Base-by-base conservation (phyloP, 2,797 vertebrate species). In the Staurois parvus region DNA sequence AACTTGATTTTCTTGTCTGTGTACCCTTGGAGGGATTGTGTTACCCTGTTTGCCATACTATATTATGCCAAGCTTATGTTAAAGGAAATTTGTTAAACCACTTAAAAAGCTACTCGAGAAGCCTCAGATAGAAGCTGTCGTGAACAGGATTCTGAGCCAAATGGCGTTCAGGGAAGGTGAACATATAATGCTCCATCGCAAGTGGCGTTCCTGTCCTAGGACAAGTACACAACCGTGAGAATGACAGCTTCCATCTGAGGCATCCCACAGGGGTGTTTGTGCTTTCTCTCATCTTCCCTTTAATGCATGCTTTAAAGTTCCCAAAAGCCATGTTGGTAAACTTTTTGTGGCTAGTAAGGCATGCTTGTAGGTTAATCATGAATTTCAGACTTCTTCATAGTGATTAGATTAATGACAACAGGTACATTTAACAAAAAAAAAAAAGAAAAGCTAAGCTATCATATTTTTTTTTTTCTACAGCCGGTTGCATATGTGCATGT, bases 1-100 rank as follows among this genome's bases (percentile, higher is more conserved):
- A 72, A 66, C 56, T 78, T 34, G 67, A 66, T 32, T 70, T 81
- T 86, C 64, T 56, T 52, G 79, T 76, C 75, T 1, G 52, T 10
- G 79, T 48, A 7, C 30, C 12, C 72, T 40, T 19, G 32, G 40
- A 21, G 28, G 29, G 84, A 67, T 83, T 68, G 52, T 17, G 72
- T 86, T 86, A 78, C 79, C 56, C 40, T 28, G 34, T 1, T 72
- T 42, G 52, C 62, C 10, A 62, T 59, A 37, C 26, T 42, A 10
- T 42, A 62, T n/a, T 26, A 29, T 48, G 42, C n/a, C 37, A 45
- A 45, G 42, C 13, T 45, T 45, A 8, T 45, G 12, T 52, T 52
- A 52, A 52, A 52, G 48, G 19, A 24, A 59, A 59, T 59, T 4
- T 59, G 19, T 59, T 59, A 59, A 59, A 8, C 21, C 21, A 19